Evolutionary conservation across 1,140 invertebrate genomes (phyloP).

Genomic region (Rhagoletis pomonella): DNA sequence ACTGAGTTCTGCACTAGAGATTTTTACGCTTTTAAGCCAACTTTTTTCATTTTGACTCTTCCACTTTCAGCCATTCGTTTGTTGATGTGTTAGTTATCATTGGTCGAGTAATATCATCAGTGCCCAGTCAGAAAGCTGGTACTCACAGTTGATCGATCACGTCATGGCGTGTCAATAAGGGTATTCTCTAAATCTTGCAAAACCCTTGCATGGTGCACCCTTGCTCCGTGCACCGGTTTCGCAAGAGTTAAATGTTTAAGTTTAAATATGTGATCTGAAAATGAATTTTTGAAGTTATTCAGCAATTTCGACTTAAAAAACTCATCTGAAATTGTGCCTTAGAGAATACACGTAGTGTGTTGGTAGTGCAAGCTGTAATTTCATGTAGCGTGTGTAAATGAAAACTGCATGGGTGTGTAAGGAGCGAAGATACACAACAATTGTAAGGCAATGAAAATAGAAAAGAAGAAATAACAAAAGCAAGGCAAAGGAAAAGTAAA

Average conservation of each 20-base stretch:
- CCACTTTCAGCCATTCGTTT: not conserved
- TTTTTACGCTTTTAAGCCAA: too few relatives aligned
- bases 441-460: not conserved
- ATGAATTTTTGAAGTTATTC: too few relatives aligned
- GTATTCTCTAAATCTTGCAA: not conserved
- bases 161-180: not conserved
- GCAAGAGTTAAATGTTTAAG: not conserved
- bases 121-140: conserved; percentile 32
- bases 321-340: too few relatives aligned
- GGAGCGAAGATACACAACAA: not conserved
- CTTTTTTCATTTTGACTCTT: not conserved
- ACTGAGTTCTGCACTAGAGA: too few relatives aligned
- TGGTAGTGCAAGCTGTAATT: conserved; percentile 61
- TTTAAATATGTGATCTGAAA: not conserved
- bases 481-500: conserved; percentile 62
- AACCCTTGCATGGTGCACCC: too few relatives aligned
- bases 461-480: not conserved
- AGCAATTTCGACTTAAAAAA: too few relatives aligned
- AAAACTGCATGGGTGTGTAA: conserved; percentile 55
- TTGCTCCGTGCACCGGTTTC: not conserved
- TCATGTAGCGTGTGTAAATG: conserved; percentile 23
- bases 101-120: conserved; percentile 3
- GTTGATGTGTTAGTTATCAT: conserved; percentile 8
- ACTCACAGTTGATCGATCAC: not conserved
- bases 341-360: not conserved